These are phyloP conservation scores for Mesorhabditis spiculigera DNA, from an alignment of 2,888 invertebrate genomes.

Conservation along the genomic window DNA sequence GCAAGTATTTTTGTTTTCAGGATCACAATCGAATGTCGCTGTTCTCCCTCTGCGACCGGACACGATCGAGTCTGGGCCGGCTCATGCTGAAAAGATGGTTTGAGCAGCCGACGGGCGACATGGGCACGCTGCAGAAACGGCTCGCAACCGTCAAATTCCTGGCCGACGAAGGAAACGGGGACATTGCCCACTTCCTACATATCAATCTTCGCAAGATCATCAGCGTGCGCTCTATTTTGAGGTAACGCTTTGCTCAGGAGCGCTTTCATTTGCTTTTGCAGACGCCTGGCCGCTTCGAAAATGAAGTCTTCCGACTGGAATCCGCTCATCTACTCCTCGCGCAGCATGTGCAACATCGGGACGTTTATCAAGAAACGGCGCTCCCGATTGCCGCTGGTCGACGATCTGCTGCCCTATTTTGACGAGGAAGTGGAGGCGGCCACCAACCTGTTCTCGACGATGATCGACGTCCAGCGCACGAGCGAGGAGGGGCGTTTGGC, in stretches of 20 bases:
- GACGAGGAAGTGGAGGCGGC: conserved; percentile 1
- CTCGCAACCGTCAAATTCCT: conserved; percentile 74
- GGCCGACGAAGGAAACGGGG: neutral
- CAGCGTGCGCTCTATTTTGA: neutral
- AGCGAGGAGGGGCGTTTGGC: neutral
- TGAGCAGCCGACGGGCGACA: conserved; percentile 71
- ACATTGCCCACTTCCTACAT: conserved; percentile 3
- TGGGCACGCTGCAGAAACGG: conserved; percentile 67
- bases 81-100: conserved; percentile 66
- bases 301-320: neutral
- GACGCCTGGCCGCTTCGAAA: neutral
- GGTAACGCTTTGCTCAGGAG: neutral
- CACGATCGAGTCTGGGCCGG: conserved; percentile 71
- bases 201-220: neutral
- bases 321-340: neutral
- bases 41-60: conserved; percentile 68
- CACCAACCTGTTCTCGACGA: neutral
- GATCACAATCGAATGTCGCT: conserved; percentile 17
- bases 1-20: neutral
- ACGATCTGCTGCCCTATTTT: neutral
- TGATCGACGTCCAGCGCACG: neutral
- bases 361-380: neutral
- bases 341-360: neutral
- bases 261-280: no score
- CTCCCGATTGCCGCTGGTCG: neutral